phyloP scores from a whole-genome alignment of 2,113 vertebrate genomes.

The Rostratula benghalensis region DNA sequence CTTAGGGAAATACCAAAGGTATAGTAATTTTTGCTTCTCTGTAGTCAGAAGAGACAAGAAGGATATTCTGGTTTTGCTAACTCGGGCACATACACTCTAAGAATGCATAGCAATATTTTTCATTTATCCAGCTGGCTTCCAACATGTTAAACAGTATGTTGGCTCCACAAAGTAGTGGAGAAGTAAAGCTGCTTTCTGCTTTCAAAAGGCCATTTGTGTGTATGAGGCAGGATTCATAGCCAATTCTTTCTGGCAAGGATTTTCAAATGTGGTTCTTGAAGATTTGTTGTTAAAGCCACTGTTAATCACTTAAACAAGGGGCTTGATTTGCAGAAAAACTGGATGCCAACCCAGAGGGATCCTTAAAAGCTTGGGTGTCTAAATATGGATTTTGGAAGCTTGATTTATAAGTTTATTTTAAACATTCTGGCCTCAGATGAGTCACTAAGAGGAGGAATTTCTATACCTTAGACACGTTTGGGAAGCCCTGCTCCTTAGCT shows the following conservation, averaged over 20 bases:
- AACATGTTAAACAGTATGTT: background rate
- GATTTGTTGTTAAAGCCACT: background rate
- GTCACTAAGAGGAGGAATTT: background rate
- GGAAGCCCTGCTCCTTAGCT: conserved; percentile 1
- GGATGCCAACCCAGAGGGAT: background rate
- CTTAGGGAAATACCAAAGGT: background rate
- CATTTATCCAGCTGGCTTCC: conserved; percentile 12
- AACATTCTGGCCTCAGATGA: background rate
- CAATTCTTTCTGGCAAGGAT: background rate
- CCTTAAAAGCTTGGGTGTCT: background rate
- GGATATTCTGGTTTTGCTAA: background rate
- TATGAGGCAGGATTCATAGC: background rate
- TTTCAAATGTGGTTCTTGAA: background rate
- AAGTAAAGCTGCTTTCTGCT: conserved; percentile 4
- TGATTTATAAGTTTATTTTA: conserved; percentile 6
- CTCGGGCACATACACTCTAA: background rate
- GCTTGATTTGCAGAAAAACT: background rate
- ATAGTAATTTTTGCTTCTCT: background rate
- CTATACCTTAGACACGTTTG: background rate
- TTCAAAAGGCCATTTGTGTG: background rate
- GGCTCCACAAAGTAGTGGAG: background rate
- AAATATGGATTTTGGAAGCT: background rate
- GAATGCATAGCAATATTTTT: background rate
- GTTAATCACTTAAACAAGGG: background rate
- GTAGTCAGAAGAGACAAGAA: background rate